Evolutionary conservation across 2,888 invertebrate species (phyloP).

Genomic region (Nemapogon koenigi): DNA sequence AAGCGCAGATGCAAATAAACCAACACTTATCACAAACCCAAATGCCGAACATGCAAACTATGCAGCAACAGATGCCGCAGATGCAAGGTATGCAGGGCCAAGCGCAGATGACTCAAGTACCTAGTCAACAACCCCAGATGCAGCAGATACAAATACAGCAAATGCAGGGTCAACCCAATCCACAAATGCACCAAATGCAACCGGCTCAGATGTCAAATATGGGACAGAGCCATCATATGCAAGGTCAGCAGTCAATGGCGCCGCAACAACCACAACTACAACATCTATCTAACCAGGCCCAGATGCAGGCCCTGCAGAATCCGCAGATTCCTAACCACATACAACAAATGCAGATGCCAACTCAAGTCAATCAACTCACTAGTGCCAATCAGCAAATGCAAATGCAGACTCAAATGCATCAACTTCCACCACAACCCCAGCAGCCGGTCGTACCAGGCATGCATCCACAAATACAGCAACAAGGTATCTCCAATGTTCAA

Average conservation of each 20-base stretch:
- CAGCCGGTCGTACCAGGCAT: constrained; percentile 56
- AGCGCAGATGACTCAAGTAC: constrained; percentile 51
- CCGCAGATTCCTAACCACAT: constrained; percentile 65
- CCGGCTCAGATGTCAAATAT: constrained; percentile 56
- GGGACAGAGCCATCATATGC: constrained; percentile 51
- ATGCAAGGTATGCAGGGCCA: constrained; percentile 56
- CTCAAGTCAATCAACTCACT: constrained; percentile 35
- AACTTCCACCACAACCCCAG: constrained; percentile 55
- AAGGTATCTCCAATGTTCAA: constrained; percentile 53
- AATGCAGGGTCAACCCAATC: constrained; percentile 51
- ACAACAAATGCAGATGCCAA: constrained; percentile 58
- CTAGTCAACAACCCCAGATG: constrained; percentile 55
- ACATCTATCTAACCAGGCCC: constrained; percentile 55
- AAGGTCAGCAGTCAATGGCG: constrained; percentile 49
- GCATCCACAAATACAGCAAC: constrained; percentile 59
- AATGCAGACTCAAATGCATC: constrained; percentile 60
- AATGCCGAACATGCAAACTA: constrained; percentile 54
- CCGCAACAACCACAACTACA: constrained; percentile 57
- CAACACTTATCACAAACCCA: constrained; percentile 55
- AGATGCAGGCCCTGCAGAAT: constrained; percentile 57
- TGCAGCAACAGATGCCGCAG: constrained; percentile 59
- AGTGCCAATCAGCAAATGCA: constrained; percentile 56
- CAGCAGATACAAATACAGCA: constrained; percentile 62
- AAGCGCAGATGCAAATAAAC: constrained; percentile 55
- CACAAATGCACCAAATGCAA: constrained; percentile 55